Evolutionary conservation across 2,113 vertebrate species (phyloP).

Genomic region (Dolichallabes microphthalmus): DNA sequence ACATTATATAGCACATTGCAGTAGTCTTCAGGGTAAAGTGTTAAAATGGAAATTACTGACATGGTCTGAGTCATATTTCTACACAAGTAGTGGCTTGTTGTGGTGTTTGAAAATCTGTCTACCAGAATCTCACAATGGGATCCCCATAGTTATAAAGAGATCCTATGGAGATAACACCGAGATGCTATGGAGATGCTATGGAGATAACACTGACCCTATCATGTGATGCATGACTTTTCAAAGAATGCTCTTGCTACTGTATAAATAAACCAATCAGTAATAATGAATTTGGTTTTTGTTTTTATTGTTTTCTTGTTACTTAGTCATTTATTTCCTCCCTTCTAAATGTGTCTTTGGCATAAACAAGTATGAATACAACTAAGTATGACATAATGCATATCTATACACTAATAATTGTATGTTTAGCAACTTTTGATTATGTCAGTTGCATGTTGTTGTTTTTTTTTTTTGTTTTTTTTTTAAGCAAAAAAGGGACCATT

Average conservation of each 20-base stretch:
- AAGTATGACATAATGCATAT: background rate
- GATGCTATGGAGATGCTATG: background rate
- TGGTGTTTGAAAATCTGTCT: background rate
- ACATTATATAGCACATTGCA: conserved; percentile 1
- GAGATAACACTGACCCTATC: background rate
- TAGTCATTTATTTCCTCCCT: background rate
- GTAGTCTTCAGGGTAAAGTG: background rate
- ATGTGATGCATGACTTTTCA: conserved; percentile 8
- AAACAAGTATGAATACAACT: too few species aligned
- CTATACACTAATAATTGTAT: background rate
- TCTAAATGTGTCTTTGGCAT: background rate
- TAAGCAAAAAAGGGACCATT: too few species aligned
- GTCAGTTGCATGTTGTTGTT: background rate
- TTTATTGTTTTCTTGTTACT: background rate
- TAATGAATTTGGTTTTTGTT: background rate
- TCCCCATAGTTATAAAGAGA: background rate
- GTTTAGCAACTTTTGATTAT: background rate
- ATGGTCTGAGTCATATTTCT: background rate
- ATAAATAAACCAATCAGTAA: background rate
- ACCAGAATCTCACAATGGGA: background rate
- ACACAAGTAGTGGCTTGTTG: background rate
- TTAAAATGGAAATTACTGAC: conserved; percentile 8
- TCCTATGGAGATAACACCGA: background rate
- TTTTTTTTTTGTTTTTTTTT: too few species aligned
- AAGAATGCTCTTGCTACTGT: background rate